Evolutionary conservation across 2,888 invertebrate species (phyloP), one percentile per base, ranked within the genome.

Genomic region (Andrena praecox): DNA sequence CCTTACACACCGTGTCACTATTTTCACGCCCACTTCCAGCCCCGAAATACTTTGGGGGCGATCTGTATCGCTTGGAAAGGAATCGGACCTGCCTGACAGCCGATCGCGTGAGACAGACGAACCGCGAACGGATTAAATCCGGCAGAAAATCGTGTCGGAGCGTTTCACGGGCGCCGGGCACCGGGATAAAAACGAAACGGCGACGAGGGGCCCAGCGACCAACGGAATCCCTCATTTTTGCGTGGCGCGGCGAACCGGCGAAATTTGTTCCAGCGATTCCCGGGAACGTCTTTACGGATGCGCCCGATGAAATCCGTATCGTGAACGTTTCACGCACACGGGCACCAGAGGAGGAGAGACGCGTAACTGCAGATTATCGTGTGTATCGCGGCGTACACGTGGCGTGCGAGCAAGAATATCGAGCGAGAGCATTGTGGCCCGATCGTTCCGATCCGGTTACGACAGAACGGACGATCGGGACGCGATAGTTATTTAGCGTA

Each of bases 401-500:
- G 80, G 70, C 82, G 67, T 73, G 72, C 76, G 77, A 68, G 66
- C 33, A 73, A 35, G 84, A 74, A 83, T 84, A 83, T 87, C 78
- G 80, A 64, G 70, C 72, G 82, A 31, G 70, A 69, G 71, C 71
- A 83, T 85, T 85, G 83, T 66, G 77, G 78, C 73, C 59, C 76
- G 80, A 85, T 85, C 80, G 79, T 88, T 80, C 76, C 89, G 84
- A 88, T 86, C 86, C 86, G 87, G 89, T 90, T 89, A 90, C 85
- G 86, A 89, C 87, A 89, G 86, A 86, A 80, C 85, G 85, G 85
- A 89, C 87, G 87, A 90, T 90, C 89, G 80, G 56, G 85, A 81
- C 89, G 77, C 78, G 89, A 90, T 91, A 87, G 87, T 90, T 90
- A 90, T 91, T 91, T 89, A 90, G 86, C 89, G 89, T 90, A 91